Conservation (phyloP, 2,888 invertebrate species). For the Chrysolina haemoptera region DNA sequence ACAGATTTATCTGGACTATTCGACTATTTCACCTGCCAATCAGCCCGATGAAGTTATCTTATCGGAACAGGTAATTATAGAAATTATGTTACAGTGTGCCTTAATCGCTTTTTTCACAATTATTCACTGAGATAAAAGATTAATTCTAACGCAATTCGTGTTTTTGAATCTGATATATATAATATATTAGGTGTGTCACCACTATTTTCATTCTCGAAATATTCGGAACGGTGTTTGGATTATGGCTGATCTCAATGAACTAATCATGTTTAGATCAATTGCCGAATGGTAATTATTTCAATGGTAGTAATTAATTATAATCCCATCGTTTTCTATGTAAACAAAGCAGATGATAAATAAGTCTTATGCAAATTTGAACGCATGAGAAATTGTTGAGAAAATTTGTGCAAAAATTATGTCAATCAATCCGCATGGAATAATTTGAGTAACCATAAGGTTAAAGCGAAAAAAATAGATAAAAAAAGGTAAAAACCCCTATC, state of each 20-base stretch:
- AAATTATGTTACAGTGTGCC: constrained; percentile 14
- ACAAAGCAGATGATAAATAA: background rate
- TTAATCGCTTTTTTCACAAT: constrained; percentile 2
- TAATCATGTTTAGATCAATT: background rate
- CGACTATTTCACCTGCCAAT: constrained; percentile 8
- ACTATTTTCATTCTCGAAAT: constrained; percentile 13
- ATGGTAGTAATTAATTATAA: background rate
- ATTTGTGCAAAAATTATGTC: background rate
- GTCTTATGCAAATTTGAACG: background rate
- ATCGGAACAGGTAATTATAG: constrained; percentile 2
- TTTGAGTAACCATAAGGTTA: too few relatives aligned
- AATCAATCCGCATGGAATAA: background rate
- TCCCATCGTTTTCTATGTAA: background rate
- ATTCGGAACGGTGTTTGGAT: background rate
- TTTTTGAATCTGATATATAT: background rate
- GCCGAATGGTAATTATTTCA: background rate
- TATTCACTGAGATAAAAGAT: constrained; percentile 1
- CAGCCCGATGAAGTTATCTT: constrained; percentile 4
- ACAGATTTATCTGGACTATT: constrained; percentile 5
- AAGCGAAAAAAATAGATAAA: too few relatives aligned
- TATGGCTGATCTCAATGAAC: background rate
- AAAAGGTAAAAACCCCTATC: too few relatives aligned
- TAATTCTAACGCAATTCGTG: background rate
- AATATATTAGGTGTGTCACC: background rate
- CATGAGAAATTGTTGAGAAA: background rate